phyloP scores from a whole-genome alignment of 2,113 vertebrate species.

The Peromyscus californicus region DNA sequence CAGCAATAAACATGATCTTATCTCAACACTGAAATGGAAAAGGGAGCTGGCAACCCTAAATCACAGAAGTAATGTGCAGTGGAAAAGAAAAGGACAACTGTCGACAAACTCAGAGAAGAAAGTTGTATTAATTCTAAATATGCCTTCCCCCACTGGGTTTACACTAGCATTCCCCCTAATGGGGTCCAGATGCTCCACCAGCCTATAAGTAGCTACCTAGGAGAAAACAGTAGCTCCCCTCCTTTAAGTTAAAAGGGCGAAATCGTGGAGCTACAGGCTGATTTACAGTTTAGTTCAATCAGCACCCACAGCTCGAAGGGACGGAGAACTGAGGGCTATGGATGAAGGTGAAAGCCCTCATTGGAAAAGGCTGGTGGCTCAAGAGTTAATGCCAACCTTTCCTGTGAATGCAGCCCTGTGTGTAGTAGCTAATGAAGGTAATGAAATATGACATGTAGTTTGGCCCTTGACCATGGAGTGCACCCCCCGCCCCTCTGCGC shows the following conservation, averaged over 20 bases:
- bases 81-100: slow-evolving; percentile 82
- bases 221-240: slow-evolving; percentile 75
- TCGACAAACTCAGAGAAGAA: slow-evolving; percentile 82
- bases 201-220: slow-evolving; percentile 71
- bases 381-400: slow-evolving; percentile 88
- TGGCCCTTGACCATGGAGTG: slow-evolving; percentile 90
- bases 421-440: slow-evolving; percentile 91
- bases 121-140: slow-evolving; percentile 87
- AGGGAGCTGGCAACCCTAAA: slow-evolving; percentile 74
- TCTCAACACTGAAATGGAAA: neutral
- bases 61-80: slow-evolving; percentile 75
- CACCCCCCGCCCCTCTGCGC: slow-evolving; percentile 87
- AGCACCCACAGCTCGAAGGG: slow-evolving; percentile 65
- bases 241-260: slow-evolving; percentile 70
- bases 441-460: slow-evolving; percentile 92
- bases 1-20: slow-evolving; percentile 40
- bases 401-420: slow-evolving; percentile 85
- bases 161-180: slow-evolving; percentile 82
- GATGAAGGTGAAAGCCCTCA: slow-evolving; percentile 54
- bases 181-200: slow-evolving; percentile 85
- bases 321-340: neutral
- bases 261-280: slow-evolving; percentile 44
- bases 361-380: slow-evolving; percentile 73
- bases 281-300: slow-evolving; percentile 76
- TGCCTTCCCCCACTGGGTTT: slow-evolving; percentile 84